These are phyloP conservation scores for Drosophila ercepeae DNA, from an alignment of 1,140 invertebrate species.

Conservation along the genomic window DNA sequence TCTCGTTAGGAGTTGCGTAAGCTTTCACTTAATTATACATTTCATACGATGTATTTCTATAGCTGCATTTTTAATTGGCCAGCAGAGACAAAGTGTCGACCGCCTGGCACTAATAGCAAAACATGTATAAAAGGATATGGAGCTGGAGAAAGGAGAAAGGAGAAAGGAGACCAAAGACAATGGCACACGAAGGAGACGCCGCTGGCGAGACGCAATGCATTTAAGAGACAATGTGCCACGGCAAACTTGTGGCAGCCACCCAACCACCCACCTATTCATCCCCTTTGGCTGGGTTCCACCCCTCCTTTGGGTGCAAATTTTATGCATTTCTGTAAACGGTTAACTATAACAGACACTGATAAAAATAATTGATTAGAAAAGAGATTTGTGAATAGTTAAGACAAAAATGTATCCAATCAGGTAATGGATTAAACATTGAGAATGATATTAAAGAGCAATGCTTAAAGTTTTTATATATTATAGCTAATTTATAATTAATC, in stretches of 20 bases:
- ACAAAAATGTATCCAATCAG: too few species aligned
- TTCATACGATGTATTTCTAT: conserved; percentile 40
- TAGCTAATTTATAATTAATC: neutral
- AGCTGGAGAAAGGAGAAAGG: neutral
- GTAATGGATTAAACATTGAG: too few species aligned
- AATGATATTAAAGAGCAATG: too few species aligned
- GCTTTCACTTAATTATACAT: conserved; percentile 71
- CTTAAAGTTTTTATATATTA: too few species aligned
- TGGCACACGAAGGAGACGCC: conserved; percentile 37
- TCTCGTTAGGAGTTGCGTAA: conserved; percentile 51
- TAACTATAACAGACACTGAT: conserved; percentile 35
- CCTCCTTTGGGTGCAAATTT: conserved; percentile 21
- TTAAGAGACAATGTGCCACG: conserved; percentile 59
- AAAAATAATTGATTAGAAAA: conserved; percentile 8
- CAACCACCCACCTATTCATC: neutral
- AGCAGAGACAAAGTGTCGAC: conserved; percentile 44
- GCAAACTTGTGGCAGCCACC: conserved; percentile 15
- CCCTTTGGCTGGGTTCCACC: neutral
- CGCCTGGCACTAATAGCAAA: conserved; percentile 49
- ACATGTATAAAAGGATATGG: conserved; percentile 16
- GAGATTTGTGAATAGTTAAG: too few species aligned
- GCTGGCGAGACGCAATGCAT: conserved; percentile 55
- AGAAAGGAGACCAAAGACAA: conserved; percentile 7
- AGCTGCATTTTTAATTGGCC: conserved; percentile 53
- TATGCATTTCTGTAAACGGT: conserved; percentile 72